Conservation (phyloP, 2,113 vertebrate species). For the Amphiprion percula region DNA sequence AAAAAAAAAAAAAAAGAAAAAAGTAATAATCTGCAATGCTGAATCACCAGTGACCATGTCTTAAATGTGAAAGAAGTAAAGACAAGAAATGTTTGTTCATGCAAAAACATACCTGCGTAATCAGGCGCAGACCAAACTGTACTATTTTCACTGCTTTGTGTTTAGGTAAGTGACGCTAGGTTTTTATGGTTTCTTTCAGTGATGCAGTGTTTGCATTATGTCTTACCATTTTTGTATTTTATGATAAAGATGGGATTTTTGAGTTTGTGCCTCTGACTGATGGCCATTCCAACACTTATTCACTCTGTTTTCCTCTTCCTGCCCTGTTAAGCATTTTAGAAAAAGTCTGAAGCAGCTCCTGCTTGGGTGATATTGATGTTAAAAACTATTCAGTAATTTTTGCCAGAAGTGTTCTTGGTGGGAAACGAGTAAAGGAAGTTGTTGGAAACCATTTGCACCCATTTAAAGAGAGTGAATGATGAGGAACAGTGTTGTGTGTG, state of each 20-base stretch:
- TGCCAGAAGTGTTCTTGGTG: slow-evolving; percentile 50
- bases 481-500: slow-evolving; percentile 38
- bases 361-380: slow-evolving; percentile 24
- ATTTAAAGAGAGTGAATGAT: slow-evolving; percentile 35
- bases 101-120: slow-evolving; percentile 74
- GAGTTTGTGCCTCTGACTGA: slow-evolving; percentile 71
- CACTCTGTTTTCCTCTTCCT: slow-evolving; percentile 37
- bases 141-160: slow-evolving; percentile 72
- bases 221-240: slow-evolving; percentile 67
- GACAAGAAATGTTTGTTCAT: slow-evolving; percentile 69
- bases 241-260: slow-evolving; percentile 56
- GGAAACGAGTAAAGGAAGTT: slow-evolving; percentile 27
- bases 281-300: slow-evolving; percentile 54
- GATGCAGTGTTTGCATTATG: slow-evolving; percentile 65
- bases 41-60: slow-evolving; percentile 90
- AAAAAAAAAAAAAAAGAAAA: slow-evolving; percentile 59
- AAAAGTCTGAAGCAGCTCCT: slow-evolving; percentile 38
- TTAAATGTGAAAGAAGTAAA: slow-evolving; percentile 82
- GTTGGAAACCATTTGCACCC: slow-evolving; percentile 49
- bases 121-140: slow-evolving; percentile 62
- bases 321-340: slow-evolving; percentile 11
- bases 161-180: slow-evolving; percentile 67
- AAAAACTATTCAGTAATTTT: slow-evolving; percentile 45
- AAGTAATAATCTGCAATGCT: slow-evolving; percentile 88
- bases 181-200: slow-evolving; percentile 68